phyloP scores from a whole-genome alignment of 2,113 vertebrate genomes.

The Abramis brama region DNA sequence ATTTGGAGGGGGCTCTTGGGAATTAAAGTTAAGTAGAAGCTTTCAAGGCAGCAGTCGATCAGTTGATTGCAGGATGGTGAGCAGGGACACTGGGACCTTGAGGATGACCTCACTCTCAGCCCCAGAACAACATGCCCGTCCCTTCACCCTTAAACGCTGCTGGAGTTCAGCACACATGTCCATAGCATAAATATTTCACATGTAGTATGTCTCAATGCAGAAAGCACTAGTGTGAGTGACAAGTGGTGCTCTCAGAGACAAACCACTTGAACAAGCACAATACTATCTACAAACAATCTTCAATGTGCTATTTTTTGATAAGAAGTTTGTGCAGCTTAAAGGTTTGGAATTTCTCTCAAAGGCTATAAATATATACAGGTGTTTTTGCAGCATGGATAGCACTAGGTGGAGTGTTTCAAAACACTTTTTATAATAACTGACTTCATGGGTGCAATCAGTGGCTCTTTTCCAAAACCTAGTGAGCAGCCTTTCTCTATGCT shows the following conservation, averaged over 20 bases:
- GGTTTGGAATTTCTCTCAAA: neutral
- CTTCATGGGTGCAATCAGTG: neutral
- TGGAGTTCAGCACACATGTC: constrained; percentile 16
- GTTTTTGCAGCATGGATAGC: neutral
- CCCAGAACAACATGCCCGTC: constrained; percentile 32
- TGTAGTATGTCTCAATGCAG: neutral
- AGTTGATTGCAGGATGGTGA: constrained; percentile 49
- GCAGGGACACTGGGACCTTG: constrained; percentile 49
- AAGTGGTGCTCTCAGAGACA: constrained; percentile 4
- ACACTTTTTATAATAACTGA: neutral
- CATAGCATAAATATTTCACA: constrained; percentile 40
- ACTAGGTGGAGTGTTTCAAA: constrained; percentile 27
- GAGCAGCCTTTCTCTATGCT: neutral
- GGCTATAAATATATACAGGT: constrained; percentile 29
- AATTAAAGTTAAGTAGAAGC: constrained; percentile 37
- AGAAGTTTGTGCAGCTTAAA: constrained; percentile 23
- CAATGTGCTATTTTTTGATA: neutral
- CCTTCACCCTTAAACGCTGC: neutral
- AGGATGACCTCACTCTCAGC: constrained; percentile 51
- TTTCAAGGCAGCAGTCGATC: constrained; percentile 48
- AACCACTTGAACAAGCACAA: neutral
- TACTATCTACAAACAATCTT: neutral
- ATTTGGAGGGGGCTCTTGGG: constrained; percentile 29
- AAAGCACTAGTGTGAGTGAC: constrained; percentile 11
- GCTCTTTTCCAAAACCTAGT: constrained; percentile 11